Conservation (phyloP, 1,140 invertebrate genomes). For the Drosophila nigrodunni region DNA sequence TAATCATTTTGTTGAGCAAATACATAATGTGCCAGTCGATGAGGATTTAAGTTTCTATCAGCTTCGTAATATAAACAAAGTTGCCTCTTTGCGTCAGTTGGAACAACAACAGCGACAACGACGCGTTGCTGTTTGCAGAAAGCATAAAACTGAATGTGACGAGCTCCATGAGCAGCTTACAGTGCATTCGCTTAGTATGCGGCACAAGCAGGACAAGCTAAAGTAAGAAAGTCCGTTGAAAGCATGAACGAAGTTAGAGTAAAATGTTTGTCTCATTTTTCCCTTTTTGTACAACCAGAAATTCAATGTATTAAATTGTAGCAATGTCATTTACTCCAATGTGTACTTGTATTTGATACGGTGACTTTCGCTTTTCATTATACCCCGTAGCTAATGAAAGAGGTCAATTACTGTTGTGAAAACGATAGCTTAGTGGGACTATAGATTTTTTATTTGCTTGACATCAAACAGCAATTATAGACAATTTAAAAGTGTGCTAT, state of each 20-base stretch:
- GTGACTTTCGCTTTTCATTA: conserved; percentile 51
- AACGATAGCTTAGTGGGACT: no score
- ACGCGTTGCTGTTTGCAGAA: neutral
- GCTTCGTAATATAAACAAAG: conserved; percentile 7
- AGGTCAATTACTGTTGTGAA: no score
- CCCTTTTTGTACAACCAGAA: neutral
- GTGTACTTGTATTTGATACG: conserved; percentile 34
- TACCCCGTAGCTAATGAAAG: neutral
- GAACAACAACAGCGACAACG: conserved; percentile 4
- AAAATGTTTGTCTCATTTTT: conserved; percentile 1
- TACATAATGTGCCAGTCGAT: conserved; percentile 4
- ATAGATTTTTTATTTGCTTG: no score
- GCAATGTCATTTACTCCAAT: neutral
- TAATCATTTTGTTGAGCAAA: conserved; percentile 10
- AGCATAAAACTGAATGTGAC: conserved; percentile 5
- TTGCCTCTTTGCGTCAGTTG: conserved; percentile 2
- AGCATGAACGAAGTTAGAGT: neutral
- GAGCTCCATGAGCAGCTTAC: conserved; percentile 3
- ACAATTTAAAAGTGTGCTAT: no score
- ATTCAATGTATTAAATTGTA: conserved; percentile 15
- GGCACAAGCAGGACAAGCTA: neutral
- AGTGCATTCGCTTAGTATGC: neutral
- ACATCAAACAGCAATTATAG: no score
- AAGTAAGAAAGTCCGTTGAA: neutral
- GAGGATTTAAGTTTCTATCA: neutral